Evolutionary conservation across 2,797 vertebrate species (phyloP), one percentile per base, ranked within the genome.

Genomic region (Lacerta viridis): DNA sequence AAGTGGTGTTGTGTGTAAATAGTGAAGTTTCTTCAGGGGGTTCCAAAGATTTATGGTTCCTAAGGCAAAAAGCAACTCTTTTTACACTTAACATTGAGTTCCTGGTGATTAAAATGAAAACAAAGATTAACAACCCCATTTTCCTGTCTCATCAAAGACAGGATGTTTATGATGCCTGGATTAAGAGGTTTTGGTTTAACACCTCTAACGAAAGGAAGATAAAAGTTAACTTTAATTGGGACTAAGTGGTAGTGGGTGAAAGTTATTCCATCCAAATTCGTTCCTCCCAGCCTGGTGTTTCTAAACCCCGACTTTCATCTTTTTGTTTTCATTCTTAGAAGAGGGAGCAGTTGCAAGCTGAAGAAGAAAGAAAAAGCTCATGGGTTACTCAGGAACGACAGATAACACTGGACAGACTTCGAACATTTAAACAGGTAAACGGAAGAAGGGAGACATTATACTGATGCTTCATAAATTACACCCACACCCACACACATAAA

Each of bases 311-410:
- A 23, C 17, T 64, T 33, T 83, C 50, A 80, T 33, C 50, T 92
- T 61, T 88, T 86, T 4, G 2, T 89, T 0, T 91, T 39, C 92
- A 96, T 96, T 95, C 84, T 85, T 93, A 97, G 94, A 97, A 97
- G 88, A 92, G 93, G 89, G 97, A 98, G 78, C 97, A 97, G 0
- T 85, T 96, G 87, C 96, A 97, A 88, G 98, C 98, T 7, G 98
- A 98, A 87, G 98, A 99, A 89, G 98, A 97, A 89, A 97, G 94
- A 93, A 98, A 96, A 93, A 98, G 95, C 29, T 97, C 96, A 81
- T 97, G 97, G 95, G 97, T 99, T 94, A 98, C 98, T 95, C 98
- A 98, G 94, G 99, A 99, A 79, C 97, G 99, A 78, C 98, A 99
- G 96, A 98, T 96, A 94, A 99, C 99, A 3, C 96, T 99, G 96